These are phyloP conservation scores for Vulpes lagopus DNA, from an alignment of 2,113 vertebrate genomes.

Conservation along the genomic window DNA sequence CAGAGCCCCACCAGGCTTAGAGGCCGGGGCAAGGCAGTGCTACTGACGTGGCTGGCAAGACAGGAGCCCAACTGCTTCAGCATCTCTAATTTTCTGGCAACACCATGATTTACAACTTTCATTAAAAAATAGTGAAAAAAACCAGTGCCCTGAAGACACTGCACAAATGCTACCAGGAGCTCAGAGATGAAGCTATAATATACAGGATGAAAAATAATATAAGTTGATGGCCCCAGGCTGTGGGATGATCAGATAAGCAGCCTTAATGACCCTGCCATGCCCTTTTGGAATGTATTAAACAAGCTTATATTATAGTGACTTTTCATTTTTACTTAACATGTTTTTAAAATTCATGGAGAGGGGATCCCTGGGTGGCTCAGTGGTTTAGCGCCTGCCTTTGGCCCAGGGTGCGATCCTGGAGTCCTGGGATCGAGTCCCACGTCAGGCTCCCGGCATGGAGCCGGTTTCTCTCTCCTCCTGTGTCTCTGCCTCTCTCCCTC, in stretches of 20 bases:
- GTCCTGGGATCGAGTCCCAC: too few species aligned
- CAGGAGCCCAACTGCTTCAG: neutral
- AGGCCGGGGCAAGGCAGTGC: neutral
- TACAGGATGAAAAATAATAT: neutral
- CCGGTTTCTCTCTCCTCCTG: too few species aligned
- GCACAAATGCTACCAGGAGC: neutral
- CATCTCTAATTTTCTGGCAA: slow-evolving; percentile 32
- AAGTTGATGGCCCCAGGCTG: neutral
- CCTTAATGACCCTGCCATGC: neutral
- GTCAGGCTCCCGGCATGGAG: too few species aligned
- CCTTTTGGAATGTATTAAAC: neutral
- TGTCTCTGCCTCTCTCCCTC: too few species aligned
- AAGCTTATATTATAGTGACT: neutral
- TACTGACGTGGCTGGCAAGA: neutral
- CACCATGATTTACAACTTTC: neutral
- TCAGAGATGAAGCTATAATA: neutral
- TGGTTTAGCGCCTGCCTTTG: too few species aligned
- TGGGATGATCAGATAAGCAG: neutral
- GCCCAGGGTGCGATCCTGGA: too few species aligned
- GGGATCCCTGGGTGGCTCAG: too few species aligned
- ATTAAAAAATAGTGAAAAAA: neutral
- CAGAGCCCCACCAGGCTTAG: neutral
- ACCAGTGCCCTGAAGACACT: neutral
- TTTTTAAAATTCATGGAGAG: neutral
- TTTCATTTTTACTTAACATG: neutral